Evolutionary conservation across 2,113 vertebrate species (phyloP).

Genomic region (Machaerirhynchus nigripectus): DNA sequence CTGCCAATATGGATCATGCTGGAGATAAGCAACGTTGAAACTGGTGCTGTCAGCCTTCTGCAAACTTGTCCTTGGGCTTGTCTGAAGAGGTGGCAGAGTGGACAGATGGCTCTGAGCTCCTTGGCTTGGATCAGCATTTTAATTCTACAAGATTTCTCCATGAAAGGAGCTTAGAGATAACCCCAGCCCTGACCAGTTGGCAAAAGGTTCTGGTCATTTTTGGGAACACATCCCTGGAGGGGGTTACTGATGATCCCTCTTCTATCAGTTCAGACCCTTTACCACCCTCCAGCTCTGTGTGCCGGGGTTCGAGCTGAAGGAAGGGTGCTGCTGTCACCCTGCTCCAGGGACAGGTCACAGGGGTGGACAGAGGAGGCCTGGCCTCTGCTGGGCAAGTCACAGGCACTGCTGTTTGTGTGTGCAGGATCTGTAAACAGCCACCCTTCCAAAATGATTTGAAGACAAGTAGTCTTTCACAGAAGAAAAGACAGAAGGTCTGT

Average conservation of each 20-base stretch:
- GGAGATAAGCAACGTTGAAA: background rate
- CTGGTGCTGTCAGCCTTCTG: background rate
- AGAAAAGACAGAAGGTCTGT: background rate
- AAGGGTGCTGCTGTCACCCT: background rate
- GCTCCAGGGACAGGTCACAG: background rate
- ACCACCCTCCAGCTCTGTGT: background rate
- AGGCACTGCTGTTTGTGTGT: background rate
- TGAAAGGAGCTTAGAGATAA: background rate
- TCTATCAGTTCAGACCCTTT: background rate
- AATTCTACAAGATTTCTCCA: background rate
- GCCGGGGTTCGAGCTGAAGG: rapidly evolving
- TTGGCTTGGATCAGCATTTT: background rate
- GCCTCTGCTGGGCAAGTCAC: background rate
- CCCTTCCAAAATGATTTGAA: background rate
- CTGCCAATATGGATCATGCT: constrained; percentile 13
- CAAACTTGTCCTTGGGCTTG: constrained; percentile 1
- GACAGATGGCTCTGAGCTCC: background rate
- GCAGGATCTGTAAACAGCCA: background rate
- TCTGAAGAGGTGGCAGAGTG: background rate
- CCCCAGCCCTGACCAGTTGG: background rate
- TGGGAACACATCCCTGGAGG: background rate
- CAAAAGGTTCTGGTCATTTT: background rate
- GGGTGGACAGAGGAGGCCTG: background rate
- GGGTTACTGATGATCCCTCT: background rate
- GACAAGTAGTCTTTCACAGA: background rate